Evolutionary conservation across 2,113 vertebrate genomes (phyloP).

Genomic region (Tursiops truncatus): DNA sequence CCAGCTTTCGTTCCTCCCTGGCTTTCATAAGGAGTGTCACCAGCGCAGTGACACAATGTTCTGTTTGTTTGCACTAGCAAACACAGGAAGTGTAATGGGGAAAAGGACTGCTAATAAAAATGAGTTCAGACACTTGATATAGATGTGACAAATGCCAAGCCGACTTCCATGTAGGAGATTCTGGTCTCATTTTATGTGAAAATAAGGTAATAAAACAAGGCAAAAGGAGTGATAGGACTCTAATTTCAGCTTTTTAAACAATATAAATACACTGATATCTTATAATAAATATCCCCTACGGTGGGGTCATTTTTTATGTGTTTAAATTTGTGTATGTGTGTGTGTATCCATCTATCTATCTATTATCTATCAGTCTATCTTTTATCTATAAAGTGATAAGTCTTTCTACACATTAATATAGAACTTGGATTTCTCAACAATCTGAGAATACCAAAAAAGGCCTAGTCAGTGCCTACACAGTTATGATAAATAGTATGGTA

Average conservation of each 20-base stretch:
- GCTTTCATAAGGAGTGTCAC: constrained; percentile 56
- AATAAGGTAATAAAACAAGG: neutral
- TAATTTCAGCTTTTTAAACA: neutral
- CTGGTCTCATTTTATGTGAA: neutral
- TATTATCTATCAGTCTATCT: neutral
- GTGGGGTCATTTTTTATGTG: neutral
- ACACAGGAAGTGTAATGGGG: constrained; percentile 56
- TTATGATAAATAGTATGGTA: neutral
- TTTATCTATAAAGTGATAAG: neutral
- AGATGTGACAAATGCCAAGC: neutral
- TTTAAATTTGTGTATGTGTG: neutral
- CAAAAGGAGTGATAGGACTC: neutral
- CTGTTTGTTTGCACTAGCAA: constrained; percentile 56
- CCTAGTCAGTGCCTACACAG: too few species aligned
- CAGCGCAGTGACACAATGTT: constrained; percentile 58
- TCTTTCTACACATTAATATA: neutral
- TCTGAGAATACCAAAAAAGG: neutral
- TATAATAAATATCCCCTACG: neutral
- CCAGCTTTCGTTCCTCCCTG: constrained; percentile 36
- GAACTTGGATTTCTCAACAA: neutral
- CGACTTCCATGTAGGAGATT: neutral
- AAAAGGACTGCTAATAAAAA: neutral
- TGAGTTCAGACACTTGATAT: constrained; percentile 64
- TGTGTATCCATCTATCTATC: neutral
- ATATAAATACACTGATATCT: neutral